Percentiles rank a stretch among this genome's conserved stretches.
Conservation (phyloP, 2,797 vertebrate genomes). For the Arremon aurantiirostris region DNA sequence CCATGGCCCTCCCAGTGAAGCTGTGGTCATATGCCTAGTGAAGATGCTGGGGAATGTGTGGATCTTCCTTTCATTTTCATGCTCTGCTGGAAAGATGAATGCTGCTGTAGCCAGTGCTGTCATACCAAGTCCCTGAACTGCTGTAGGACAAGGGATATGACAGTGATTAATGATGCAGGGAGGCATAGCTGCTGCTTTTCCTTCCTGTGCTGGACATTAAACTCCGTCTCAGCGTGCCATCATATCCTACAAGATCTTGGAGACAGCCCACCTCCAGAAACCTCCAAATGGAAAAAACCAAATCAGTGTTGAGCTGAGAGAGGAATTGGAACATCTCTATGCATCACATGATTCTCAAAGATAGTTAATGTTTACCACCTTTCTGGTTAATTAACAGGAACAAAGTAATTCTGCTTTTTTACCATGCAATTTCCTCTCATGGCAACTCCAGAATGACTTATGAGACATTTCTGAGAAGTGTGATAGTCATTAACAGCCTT, state of each 20-base stretch:
- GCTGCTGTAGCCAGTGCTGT: neutral
- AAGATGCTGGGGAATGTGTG: accelerated
- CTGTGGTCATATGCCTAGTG: accelerated
- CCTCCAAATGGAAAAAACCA: neutral
- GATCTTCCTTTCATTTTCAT: neutral
- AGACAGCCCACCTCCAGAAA: neutral
- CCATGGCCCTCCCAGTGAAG: neutral
- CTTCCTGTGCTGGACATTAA: neutral
- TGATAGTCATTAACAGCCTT: neutral
- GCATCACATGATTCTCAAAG: neutral
- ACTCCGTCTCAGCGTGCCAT: accelerated
- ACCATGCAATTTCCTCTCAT: neutral
- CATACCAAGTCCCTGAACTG: neutral
- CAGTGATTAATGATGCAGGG: neutral
- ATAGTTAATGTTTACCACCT: slow-evolving; percentile 20
- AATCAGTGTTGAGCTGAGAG: neutral
- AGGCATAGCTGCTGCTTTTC: neutral
- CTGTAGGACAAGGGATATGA: neutral
- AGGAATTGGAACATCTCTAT: neutral
- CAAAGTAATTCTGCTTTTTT: neutral
- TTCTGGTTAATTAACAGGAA: neutral
- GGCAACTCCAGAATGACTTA: neutral
- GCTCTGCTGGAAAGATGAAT: neutral
- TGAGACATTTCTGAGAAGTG: neutral
- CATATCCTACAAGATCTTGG: neutral